phyloP scores from a whole-genome alignment of 1,140 invertebrate species.

The Drosophila ogumai region DNA sequence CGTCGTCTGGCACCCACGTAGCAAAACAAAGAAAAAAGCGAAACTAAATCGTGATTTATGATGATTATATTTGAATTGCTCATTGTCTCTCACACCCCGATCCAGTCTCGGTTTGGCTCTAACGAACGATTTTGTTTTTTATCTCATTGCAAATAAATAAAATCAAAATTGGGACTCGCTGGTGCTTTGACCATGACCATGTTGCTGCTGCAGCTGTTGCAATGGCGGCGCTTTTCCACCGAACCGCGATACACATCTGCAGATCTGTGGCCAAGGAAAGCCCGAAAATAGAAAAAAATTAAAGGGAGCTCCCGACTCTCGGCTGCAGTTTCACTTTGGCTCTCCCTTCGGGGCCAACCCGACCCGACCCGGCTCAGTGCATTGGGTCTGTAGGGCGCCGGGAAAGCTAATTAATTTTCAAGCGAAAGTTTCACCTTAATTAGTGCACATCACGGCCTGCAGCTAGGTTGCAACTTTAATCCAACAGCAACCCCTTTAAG shows the following conservation, averaged over 20 bases:
- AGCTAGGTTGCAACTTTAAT: conserved; percentile 23
- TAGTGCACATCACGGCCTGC: conserved; percentile 55
- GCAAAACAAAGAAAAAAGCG: conserved; percentile 47
- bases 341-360: conserved; percentile 34
- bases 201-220: conserved; percentile 39
- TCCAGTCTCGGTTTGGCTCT: conserved; percentile 22
- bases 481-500: conserved; percentile 29
- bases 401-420: conserved; percentile 60
- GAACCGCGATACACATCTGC: conserved; percentile 32
- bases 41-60: conserved; percentile 64
- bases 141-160: conserved; percentile 57
- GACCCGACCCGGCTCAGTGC: conserved; percentile 20
- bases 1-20: conserved; percentile 42
- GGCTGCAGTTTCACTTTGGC: conserved; percentile 38
- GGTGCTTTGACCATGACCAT: conserved; percentile 56
- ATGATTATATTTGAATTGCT: conserved; percentile 62
- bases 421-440: conserved; percentile 58
- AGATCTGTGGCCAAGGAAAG: conserved; percentile 17
- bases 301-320: conserved; percentile 27
- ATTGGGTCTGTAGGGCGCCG: conserved; percentile 61
- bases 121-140: conserved; percentile 51
- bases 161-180: conserved; percentile 56
- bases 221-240: conserved; percentile 20
- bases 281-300: conserved; percentile 8
- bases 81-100: conserved; percentile 42